These are phyloP conservation scores for Acleris sparsana DNA, from an alignment of 2,888 invertebrate genomes.

Conservation along the genomic window DNA sequence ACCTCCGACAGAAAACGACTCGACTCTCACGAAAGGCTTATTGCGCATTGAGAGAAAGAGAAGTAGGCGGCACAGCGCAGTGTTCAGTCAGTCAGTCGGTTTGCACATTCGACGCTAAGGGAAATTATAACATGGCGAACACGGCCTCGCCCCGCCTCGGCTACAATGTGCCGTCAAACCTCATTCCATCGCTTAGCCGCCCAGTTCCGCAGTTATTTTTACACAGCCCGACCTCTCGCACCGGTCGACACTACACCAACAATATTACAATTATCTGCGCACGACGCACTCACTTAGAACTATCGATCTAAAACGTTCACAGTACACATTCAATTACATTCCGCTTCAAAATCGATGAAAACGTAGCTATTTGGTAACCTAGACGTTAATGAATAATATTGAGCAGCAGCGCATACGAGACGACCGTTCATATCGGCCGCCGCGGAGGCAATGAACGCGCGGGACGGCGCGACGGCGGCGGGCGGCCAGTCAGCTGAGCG, in stretches of 20 bases:
- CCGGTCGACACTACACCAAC: slow-evolving; percentile 79
- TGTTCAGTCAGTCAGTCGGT: slow-evolving; percentile 72
- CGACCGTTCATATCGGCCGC: slow-evolving; percentile 81
- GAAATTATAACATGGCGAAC: slow-evolving; percentile 83
- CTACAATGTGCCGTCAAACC: slow-evolving; percentile 83
- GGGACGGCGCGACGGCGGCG: slow-evolving; percentile 70
- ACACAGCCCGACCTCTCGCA: slow-evolving; percentile 83
- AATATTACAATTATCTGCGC: slow-evolving; percentile 64
- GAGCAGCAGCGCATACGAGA: slow-evolving; percentile 53
- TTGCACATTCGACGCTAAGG: slow-evolving; percentile 81
- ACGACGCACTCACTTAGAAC: slow-evolving; percentile 71
- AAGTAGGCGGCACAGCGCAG: slow-evolving; percentile 71
- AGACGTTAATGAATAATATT: slow-evolving; percentile 23
- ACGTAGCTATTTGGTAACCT: slow-evolving; percentile 45
- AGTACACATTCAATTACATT: slow-evolving; percentile 48
- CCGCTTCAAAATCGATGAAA: slow-evolving; percentile 45
- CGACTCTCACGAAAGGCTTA: slow-evolving; percentile 56
- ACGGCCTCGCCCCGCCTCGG: slow-evolving; percentile 81
- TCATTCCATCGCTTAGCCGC: slow-evolving; percentile 82
- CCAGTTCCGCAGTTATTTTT: slow-evolving; percentile 83
- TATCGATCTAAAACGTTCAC: slow-evolving; percentile 55
- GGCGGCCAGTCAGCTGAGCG: slow-evolving; percentile 82
- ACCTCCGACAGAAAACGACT: slow-evolving; percentile 34
- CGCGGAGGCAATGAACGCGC: slow-evolving; percentile 88
- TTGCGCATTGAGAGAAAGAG: slow-evolving; percentile 73